Conservation (phyloP, 2,113 vertebrate genomes). For the Parus major region DNA sequence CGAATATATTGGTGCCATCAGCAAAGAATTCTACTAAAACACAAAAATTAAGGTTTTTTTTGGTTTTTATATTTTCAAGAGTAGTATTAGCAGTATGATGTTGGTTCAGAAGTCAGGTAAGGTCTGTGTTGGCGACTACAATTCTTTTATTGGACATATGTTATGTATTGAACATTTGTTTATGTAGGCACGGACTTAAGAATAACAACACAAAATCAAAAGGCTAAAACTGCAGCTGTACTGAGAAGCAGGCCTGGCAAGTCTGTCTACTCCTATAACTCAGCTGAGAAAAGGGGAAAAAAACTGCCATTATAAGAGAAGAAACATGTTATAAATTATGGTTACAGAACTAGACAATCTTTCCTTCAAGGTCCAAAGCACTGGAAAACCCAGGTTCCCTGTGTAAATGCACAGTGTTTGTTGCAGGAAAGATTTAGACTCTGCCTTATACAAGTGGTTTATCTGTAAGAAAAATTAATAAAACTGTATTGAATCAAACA, state of each 20-base stretch:
- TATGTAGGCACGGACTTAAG: slow-evolving; percentile 40
- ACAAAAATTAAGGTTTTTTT: background rate
- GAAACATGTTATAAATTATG: background rate
- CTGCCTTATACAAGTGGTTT: slow-evolving; percentile 26
- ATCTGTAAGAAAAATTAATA: slow-evolving; percentile 38
- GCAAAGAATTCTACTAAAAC: background rate
- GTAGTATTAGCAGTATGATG: background rate
- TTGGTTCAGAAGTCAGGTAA: slow-evolving; percentile 45
- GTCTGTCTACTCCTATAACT: slow-evolving; percentile 28
- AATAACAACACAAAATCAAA: slow-evolving; percentile 50
- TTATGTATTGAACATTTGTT: slow-evolving; percentile 41
- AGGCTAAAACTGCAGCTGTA: slow-evolving; percentile 47
- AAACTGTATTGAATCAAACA: background rate
- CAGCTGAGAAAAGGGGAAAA: background rate
- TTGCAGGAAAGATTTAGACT: background rate
- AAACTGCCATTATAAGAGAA: slow-evolving; percentile 33
- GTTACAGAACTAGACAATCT: background rate
- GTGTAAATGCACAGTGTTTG: background rate
- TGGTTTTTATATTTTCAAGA: background rate
- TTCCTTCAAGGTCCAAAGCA: background rate
- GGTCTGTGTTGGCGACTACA: slow-evolving; percentile 24
- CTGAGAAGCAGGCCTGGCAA: slow-evolving; percentile 33
- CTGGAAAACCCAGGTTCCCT: background rate
- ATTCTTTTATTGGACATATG: slow-evolving; percentile 62
- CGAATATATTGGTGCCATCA: background rate